These are phyloP conservation scores for Thera obeliscata DNA, from an alignment of 2,888 invertebrate genomes.

Conservation along the genomic window DNA sequence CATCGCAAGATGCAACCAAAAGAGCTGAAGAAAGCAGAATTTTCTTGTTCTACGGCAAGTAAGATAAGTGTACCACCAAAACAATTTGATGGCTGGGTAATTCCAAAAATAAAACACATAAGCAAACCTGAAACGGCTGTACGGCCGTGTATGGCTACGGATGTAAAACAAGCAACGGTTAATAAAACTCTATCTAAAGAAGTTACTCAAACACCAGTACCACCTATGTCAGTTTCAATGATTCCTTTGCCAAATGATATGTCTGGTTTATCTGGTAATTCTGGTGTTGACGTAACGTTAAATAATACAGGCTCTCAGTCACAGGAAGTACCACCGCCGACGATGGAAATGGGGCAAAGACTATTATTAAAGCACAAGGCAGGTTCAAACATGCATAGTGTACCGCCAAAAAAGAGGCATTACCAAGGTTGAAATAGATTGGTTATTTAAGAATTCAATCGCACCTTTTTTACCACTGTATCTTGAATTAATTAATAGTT, in stretches of 20 bases:
- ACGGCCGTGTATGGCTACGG: neutral
- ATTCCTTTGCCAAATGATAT: slow-evolving; percentile 17
- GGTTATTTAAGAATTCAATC: neutral
- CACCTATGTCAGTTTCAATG: slow-evolving; percentile 22
- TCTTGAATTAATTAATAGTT: neutral
- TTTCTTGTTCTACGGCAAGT: neutral
- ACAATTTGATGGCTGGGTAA: slow-evolving; percentile 9
- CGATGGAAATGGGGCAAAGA: slow-evolving; percentile 14
- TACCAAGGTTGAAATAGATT: slow-evolving; percentile 11
- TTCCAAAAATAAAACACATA: neutral
- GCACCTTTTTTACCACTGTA: neutral
- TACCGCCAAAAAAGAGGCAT: slow-evolving; percentile 26
- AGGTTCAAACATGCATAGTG: neutral
- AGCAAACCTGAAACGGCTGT: neutral
- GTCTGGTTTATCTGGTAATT: slow-evolving; percentile 1
- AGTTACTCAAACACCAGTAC: neutral
- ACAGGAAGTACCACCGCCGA: neutral
- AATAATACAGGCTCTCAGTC: neutral
- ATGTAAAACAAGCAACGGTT: neutral
- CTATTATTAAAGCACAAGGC: slow-evolving; percentile 19
- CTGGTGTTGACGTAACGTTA: neutral
- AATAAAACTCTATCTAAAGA: neutral
- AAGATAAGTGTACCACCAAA: neutral
- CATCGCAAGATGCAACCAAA: neutral
- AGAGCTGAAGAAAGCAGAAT: neutral